Conservation (phyloP, 2,888 invertebrate genomes). For the Aplocera efformata region DNA sequence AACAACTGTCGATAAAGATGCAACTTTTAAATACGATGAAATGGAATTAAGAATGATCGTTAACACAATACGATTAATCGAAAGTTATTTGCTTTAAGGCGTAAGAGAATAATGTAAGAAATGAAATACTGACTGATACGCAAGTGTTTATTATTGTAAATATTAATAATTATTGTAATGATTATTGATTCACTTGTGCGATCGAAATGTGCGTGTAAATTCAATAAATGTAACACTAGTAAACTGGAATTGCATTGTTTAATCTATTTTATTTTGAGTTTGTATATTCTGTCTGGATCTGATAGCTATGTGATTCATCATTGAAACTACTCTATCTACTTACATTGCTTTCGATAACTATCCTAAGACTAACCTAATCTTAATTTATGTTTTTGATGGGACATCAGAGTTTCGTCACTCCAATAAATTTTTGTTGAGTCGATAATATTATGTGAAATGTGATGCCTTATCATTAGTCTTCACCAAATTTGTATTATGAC, state of each 20-base stretch:
- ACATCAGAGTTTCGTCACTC: slow-evolving; percentile 14
- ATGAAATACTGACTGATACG: slow-evolving; percentile 67
- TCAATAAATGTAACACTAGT: slow-evolving; percentile 40
- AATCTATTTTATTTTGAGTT: slow-evolving; percentile 34
- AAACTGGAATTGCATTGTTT: slow-evolving; percentile 59
- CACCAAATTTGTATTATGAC: slow-evolving; percentile 12
- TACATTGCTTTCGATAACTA: slow-evolving; percentile 64
- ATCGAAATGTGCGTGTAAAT: slow-evolving; percentile 45
- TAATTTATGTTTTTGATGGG: slow-evolving; percentile 21
- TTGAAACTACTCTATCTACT: slow-evolving; percentile 57
- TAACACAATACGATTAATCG: slow-evolving; percentile 18
- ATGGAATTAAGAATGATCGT: slow-evolving; percentile 26
- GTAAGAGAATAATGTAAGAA: slow-evolving; percentile 30
- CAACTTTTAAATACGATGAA: slow-evolving; percentile 22
- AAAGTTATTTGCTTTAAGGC: slow-evolving; percentile 25
- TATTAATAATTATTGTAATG: slow-evolving; percentile 64
- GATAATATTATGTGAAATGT: slow-evolving; percentile 11
- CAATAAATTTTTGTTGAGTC: slow-evolving; percentile 14
- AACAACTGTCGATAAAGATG: slow-evolving; percentile 22
- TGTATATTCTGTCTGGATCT: slow-evolving; percentile 39
- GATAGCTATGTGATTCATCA: slow-evolving; percentile 48
- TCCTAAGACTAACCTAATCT: slow-evolving; percentile 51
- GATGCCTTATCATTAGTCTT: slow-evolving; percentile 21
- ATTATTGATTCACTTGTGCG: slow-evolving; percentile 61
- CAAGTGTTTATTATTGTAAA: slow-evolving; percentile 76